Conservation (phyloP, 1,140 invertebrate species). For the Pogonomyrmex barbatus region DNA sequence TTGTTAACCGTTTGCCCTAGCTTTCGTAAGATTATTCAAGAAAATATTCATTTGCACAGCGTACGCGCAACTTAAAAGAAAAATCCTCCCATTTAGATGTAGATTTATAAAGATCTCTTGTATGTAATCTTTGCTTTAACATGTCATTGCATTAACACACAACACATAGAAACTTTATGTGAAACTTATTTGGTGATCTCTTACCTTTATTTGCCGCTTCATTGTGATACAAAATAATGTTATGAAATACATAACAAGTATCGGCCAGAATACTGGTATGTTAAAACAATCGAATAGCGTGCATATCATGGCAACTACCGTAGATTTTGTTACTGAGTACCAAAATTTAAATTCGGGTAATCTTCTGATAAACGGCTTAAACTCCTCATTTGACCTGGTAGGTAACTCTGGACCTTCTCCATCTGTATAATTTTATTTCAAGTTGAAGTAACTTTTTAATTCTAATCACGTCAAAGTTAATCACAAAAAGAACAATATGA, state of each 20-base stretch:
- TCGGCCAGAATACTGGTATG: constrained; percentile 99
- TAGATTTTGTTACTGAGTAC: constrained; percentile 98
- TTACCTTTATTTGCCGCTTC: constrained; percentile 99
- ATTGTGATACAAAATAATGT: constrained; percentile 99
- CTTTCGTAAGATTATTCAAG: neutral
- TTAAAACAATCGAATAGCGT: constrained; percentile 99
- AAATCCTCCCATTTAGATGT: neutral
- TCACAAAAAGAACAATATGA: neutral
- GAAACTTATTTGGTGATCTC: constrained; percentile 46
- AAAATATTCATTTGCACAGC: neutral
- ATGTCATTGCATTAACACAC: too few species aligned
- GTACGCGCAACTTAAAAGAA: neutral
- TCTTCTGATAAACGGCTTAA: constrained; percentile 98
- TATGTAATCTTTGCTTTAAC: too few species aligned
- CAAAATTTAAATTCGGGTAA: constrained; percentile 99
- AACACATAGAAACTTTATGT: neutral
- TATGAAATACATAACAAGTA: constrained; percentile 99
- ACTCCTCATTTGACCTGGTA: constrained; percentile 98
- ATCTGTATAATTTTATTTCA: constrained; percentile 83
- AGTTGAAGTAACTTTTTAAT: constrained; percentile 23
- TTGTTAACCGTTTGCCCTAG: neutral
- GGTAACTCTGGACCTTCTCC: constrained; percentile 97
- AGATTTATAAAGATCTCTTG: neutral
- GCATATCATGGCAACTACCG: constrained; percentile 95
- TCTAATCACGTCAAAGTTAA: neutral